A percentile compares a stretch with the other conserved stretches of the same genome.
Evolutionary conservation across 2,888 invertebrate species (phyloP).

Genomic region (Mechanitis messenoides): DNA sequence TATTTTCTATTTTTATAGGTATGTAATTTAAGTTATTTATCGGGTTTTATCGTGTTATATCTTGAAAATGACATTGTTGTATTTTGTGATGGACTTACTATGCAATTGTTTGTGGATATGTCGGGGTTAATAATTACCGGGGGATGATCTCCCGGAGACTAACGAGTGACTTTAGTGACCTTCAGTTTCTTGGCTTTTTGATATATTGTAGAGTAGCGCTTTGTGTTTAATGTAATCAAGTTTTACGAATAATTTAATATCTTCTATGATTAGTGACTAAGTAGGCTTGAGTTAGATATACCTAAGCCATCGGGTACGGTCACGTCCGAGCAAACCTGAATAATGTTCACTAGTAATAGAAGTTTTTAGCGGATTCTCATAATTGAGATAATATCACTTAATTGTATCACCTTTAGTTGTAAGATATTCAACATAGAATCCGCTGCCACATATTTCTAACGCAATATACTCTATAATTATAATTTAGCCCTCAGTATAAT

Average conservation of each 20-base stretch:
- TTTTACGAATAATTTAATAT: background rate
- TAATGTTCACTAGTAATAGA: slow-evolving; percentile 1
- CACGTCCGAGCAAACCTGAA: background rate
- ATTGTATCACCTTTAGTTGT: slow-evolving; percentile 3
- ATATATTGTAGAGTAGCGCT: slow-evolving; percentile 5
- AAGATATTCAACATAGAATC: background rate
- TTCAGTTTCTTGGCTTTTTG: slow-evolving; percentile 14
- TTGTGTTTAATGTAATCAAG: slow-evolving; percentile 4
- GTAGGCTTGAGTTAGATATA: slow-evolving; percentile 2
- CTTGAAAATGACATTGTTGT: slow-evolving; percentile 52
- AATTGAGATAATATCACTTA: background rate
- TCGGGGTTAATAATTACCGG: slow-evolving; percentile 3
- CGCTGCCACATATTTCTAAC: slow-evolving; percentile 1
- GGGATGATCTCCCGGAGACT: slow-evolving; percentile 2
- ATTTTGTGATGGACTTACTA: slow-evolving; percentile 33
- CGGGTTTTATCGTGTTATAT: slow-evolving; percentile 56
- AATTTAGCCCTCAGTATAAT: slow-evolving; percentile 15
- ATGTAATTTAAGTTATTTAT: slow-evolving; percentile 71
- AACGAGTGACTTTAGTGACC: slow-evolving; percentile 6
- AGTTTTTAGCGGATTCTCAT: background rate
- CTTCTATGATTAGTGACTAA: slow-evolving; percentile 2
- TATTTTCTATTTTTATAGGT: slow-evolving; percentile 62
- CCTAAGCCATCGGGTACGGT: background rate
- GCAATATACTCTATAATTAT: slow-evolving; percentile 3
- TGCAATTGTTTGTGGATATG: slow-evolving; percentile 13